phyloP scores from a whole-genome alignment of 2,888 invertebrate species.

The Epistrophella euchroma region DNA sequence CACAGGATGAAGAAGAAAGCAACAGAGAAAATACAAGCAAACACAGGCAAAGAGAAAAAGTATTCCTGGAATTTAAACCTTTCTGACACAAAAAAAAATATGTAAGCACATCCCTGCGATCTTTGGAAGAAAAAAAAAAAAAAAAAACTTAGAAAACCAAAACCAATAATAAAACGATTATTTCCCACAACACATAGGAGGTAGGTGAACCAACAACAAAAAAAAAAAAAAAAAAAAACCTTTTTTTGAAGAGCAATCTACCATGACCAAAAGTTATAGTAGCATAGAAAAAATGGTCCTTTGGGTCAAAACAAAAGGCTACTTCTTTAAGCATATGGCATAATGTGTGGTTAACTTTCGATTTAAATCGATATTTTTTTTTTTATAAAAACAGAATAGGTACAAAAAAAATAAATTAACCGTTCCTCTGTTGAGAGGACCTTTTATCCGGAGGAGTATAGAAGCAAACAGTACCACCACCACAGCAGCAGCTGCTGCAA shows the following conservation, averaged over 20 bases:
- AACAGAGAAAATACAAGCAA: slow-evolving; percentile 8
- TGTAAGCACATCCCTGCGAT: slow-evolving; percentile 47
- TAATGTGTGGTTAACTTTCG: slow-evolving; percentile 68
- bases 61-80: slow-evolving; percentile 47
- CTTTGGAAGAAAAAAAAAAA: background rate
- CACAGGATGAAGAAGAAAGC: background rate
- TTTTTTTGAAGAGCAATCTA: slow-evolving; percentile 48
- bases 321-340: slow-evolving; percentile 33
- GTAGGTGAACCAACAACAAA: slow-evolving; percentile 17
- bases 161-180: slow-evolving; percentile 75
- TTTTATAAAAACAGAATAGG: slow-evolving; percentile 8
- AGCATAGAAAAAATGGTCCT: slow-evolving; percentile 44
- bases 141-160: slow-evolving; percentile 35
- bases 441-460: slow-evolving; percentile 21
- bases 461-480: background rate
- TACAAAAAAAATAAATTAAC: slow-evolving; percentile 47
- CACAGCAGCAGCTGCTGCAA: background rate
- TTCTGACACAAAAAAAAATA: slow-evolving; percentile 52
- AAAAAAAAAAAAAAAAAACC: background rate
- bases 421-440: slow-evolving; percentile 30
- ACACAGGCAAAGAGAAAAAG: background rate
- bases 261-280: slow-evolving; percentile 33
- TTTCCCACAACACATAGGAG: slow-evolving; percentile 29
- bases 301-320: slow-evolving; percentile 34
- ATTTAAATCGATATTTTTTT: slow-evolving; percentile 65